Evolutionary conservation across 2,113 vertebrate genomes (phyloP).

Genomic region (Notothenia coriiceps): DNA sequence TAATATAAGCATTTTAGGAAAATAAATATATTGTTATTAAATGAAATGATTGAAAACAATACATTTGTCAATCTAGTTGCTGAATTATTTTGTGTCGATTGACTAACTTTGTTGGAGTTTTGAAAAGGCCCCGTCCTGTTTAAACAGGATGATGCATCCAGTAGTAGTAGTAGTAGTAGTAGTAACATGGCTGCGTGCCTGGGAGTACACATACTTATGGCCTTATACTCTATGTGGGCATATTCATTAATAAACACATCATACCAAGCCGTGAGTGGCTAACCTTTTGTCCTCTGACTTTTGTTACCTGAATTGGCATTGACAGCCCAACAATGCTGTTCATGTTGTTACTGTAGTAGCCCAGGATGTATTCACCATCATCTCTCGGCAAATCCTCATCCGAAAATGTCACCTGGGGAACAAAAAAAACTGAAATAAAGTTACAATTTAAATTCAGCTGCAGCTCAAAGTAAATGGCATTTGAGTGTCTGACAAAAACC

Average conservation of each 20-base stretch:
- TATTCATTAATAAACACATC: background rate
- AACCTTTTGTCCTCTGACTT: background rate
- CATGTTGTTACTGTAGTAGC: conserved; percentile 93
- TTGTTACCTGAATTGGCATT: conserved; percentile 92
- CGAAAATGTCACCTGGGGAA: conserved; percentile 88
- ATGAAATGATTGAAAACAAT: too few species aligned
- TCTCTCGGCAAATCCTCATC: conserved; percentile 94
- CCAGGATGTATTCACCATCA: conserved; percentile 93
- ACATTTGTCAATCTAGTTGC: background rate
- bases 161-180: too few species aligned
- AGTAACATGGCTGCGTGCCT: background rate
- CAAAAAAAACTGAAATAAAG: background rate
- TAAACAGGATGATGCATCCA: background rate
- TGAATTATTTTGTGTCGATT: background rate
- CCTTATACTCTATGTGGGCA: background rate
- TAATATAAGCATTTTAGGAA: too few species aligned
- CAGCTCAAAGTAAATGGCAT: background rate
- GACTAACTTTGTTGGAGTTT: background rate
- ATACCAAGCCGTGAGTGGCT: background rate
- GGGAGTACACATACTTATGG: background rate
- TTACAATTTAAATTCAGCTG: background rate
- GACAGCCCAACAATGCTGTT: conserved; percentile 93
- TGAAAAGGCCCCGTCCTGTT: too few species aligned
- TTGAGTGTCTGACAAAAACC: conserved; percentile 45
- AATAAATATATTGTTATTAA: too few species aligned